Percentiles rank a stretch among this genome's conserved stretches.
Conservation (phyloP, 2,888 invertebrate genomes). For the Eristalinus sepulchralis region DNA sequence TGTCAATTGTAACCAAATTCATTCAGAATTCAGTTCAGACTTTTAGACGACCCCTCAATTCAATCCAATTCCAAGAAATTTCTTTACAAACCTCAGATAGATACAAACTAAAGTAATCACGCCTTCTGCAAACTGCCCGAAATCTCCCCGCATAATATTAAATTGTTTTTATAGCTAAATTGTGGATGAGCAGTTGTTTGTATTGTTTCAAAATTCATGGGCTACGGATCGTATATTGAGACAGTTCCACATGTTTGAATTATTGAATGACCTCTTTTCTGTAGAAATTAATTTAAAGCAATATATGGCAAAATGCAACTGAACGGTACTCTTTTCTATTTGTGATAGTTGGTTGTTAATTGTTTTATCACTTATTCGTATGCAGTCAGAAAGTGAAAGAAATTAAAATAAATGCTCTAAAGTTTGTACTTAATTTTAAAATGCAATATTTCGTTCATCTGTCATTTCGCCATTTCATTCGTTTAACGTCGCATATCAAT, state of each 20-base stretch:
- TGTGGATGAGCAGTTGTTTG: slow-evolving; percentile 23
- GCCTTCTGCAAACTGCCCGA: neutral
- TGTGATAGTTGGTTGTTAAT: slow-evolving; percentile 24
- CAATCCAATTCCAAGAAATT: no score
- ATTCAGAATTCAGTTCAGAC: no score
- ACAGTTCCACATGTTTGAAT: neutral
- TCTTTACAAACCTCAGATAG: no score
- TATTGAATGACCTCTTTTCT: neutral
- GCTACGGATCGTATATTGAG: neutral
- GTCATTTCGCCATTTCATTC: neutral
- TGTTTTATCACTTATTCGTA: neutral
- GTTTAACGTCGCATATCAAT: neutral
- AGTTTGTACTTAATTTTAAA: slow-evolving; percentile 9
- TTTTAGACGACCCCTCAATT: no score
- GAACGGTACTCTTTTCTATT: slow-evolving; percentile 11
- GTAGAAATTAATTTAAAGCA: neutral
- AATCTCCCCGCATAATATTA: neutral
- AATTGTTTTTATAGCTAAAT: neutral
- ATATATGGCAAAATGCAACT: neutral
- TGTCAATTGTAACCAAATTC: no score
- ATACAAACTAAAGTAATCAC: no score
- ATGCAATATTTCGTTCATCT: neutral
- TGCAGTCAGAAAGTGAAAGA: neutral
- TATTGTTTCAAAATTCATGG: neutral
- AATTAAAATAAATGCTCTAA: neutral